Base-by-base conservation (phyloP, 2,888 invertebrate species). In the Callyntrura guangdongensis region DNA sequence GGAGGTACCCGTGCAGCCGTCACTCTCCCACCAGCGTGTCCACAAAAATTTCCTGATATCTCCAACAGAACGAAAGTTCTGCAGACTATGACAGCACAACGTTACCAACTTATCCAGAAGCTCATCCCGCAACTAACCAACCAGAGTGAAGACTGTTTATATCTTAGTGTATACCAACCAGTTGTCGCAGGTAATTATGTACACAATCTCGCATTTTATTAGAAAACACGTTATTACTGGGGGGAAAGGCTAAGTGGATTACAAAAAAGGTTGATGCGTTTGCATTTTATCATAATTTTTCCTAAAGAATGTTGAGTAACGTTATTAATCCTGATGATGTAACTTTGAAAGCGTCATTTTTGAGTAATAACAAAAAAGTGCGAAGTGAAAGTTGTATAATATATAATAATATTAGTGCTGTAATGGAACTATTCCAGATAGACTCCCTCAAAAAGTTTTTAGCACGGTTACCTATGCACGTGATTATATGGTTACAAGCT, bases 21-120 rank as follows among this genome's bases (percentile, higher is more conserved):
- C 67, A 88, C 83, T 47, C 89, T 92, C 11, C 93, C 94, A 9
- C 93, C 94, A 45, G 94, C 93, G 17, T 94, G 94, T 83, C 98
- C 98, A 3, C 98, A 97, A 95, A 94, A 94, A 11, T 94, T 95
- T 11, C 96, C 97, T 45, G 96, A 97, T 94, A 94, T 96, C 79
- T 94, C 92, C 45, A 94, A 94, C 90, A 89, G 89, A 85, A 93
- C 94, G 22, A 91, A 90, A 89, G 93, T 92, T 61, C 93, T 94
- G 27, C 90, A 92, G 79, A 89, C 85, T 49, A 94, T 94, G 94
- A 93, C 93, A 74, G 83, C 72, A 74, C 93, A 93, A 84, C 91
- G 94, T 5, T 93, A 91, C 90, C 90, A 90, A 56, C 90, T 94
- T 47, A 92, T 94, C 8, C 92, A 91, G 84, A 93, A 90, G 90